Conservation (phyloP, 1,140 invertebrate genomes). For the Forficula auricularia region DNA sequence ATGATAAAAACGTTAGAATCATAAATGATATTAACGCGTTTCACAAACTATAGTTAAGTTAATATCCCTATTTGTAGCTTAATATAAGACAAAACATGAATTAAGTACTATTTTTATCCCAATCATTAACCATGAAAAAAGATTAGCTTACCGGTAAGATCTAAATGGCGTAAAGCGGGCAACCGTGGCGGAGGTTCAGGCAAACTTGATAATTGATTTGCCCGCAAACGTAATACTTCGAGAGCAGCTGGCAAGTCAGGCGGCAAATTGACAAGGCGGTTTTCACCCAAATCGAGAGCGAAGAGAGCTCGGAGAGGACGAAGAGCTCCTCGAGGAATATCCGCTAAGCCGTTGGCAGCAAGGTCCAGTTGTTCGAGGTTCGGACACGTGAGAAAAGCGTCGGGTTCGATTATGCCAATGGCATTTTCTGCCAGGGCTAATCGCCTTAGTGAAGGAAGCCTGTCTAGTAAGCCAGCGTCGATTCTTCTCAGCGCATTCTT, state of each 20-base stretch:
- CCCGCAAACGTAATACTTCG: conserved; percentile 54
- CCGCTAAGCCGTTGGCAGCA: conserved; percentile 47
- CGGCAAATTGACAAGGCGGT: conserved; percentile 49
- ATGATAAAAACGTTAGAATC: too few relatives aligned
- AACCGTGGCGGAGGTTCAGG: conserved; percentile 46
- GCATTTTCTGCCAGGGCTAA: conserved; percentile 65
- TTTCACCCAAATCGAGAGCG: conserved; percentile 60
- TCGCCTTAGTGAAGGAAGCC: conserved; percentile 52
- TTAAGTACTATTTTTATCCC: too few relatives aligned
- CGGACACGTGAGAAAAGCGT: conserved; percentile 49
- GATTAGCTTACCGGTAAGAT: conserved; percentile 46
- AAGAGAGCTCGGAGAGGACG: conserved; percentile 51
- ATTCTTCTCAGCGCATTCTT: conserved; percentile 53
- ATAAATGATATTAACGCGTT: too few relatives aligned
- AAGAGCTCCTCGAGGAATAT: conserved; percentile 53
- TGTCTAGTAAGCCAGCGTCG: conserved; percentile 48
- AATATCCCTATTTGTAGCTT: too few relatives aligned
- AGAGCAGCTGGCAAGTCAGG: conserved; percentile 53
- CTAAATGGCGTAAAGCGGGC: conserved; percentile 48
- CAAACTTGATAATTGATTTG: conserved; percentile 50
- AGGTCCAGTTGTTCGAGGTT: conserved; percentile 60
- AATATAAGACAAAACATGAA: too few relatives aligned
- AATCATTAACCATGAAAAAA: too few relatives aligned
- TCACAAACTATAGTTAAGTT: too few relatives aligned
- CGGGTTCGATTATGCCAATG: conserved; percentile 47